Evolutionary conservation across 2,797 vertebrate genomes (phyloP).

Genomic region (Malurus leucopterus): DNA sequence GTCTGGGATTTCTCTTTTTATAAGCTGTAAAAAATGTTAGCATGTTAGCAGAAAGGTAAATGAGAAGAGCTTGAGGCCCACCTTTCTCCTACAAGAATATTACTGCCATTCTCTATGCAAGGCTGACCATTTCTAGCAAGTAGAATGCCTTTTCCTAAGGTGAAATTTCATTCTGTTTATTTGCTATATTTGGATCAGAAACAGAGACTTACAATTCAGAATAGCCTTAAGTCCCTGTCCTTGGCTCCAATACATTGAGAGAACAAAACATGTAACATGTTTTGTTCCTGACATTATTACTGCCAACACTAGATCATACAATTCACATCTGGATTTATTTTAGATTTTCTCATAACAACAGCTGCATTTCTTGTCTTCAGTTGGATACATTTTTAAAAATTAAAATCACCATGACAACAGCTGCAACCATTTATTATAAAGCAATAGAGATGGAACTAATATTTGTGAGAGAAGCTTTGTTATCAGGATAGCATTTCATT

Average conservation of each 20-base stretch:
- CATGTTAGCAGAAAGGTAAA: not conserved
- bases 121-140: not conserved
- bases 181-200: constrained; percentile 8
- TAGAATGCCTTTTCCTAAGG: not conserved
- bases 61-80: not conserved
- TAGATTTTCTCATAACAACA: constrained; percentile 49
- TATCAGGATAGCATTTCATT: constrained; percentile 49
- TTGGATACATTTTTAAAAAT: constrained; percentile 62
- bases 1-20: not conserved
- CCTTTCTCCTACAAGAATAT: not conserved
- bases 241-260: not conserved
- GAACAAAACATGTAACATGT: not conserved
- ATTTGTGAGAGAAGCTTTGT: constrained; percentile 46
- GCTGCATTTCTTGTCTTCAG: constrained; percentile 65
- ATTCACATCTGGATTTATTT: constrained; percentile 61
- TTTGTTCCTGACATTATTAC: constrained; percentile 9
- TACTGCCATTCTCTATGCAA: not conserved
- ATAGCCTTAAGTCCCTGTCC: not conserved
- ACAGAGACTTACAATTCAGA: not conserved
- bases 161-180: constrained; percentile 11
- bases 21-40: not conserved
- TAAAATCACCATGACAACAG: constrained; percentile 74
- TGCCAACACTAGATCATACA: not conserved
- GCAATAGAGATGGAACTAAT: constrained; percentile 60
- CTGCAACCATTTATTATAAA: constrained; percentile 68